Percentiles rank a stretch among this genome's conserved stretches.
Conservation (phyloP, 2,797 vertebrate genomes). For the Triplophysa bombifrons region DNA sequence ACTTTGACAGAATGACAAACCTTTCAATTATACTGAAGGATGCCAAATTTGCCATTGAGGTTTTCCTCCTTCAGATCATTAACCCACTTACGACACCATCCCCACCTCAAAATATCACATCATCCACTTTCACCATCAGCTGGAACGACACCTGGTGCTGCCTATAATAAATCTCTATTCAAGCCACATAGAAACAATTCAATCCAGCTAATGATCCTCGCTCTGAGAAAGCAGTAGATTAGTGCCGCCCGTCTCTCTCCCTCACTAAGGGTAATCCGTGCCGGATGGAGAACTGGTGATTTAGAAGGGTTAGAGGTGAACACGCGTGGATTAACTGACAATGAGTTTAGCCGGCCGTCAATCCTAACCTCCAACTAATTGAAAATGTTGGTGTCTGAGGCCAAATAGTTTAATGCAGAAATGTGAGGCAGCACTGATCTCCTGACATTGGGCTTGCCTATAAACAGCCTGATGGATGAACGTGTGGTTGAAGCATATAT, state of each 20-base stretch:
- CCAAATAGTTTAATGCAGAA: constrained; percentile 30
- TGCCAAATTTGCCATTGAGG: not conserved
- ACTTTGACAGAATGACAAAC: not conserved
- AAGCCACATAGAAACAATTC: constrained; percentile 16
- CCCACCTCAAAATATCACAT: not conserved
- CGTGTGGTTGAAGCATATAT: constrained; percentile 31
- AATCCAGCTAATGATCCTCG: constrained; percentile 52
- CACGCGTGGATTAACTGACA: constrained; percentile 46
- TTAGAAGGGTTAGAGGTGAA: constrained; percentile 28
- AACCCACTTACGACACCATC: constrained; percentile 23
- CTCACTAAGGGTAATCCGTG: constrained; percentile 35
- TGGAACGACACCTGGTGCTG: constrained; percentile 42
- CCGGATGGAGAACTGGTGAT: constrained; percentile 23
- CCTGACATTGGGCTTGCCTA: constrained; percentile 39
- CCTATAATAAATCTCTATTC: constrained; percentile 32
- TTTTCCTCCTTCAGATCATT: constrained; percentile 39
- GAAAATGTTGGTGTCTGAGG: constrained; percentile 37
- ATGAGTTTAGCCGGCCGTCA: constrained; percentile 37
- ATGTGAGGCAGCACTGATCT: constrained; percentile 35
- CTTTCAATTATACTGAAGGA: too few relatives aligned
- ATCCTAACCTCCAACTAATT: constrained; percentile 45
- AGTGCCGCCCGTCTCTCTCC: not conserved
- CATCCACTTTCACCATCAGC: not conserved
- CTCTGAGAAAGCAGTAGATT: constrained; percentile 49
- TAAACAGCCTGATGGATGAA: constrained; percentile 42